Percentiles rank a stretch among this genome's conserved stretches.
Evolutionary conservation across 2,797 vertebrate genomes (phyloP).

Genomic region (Lateolabrax maculatus): DNA sequence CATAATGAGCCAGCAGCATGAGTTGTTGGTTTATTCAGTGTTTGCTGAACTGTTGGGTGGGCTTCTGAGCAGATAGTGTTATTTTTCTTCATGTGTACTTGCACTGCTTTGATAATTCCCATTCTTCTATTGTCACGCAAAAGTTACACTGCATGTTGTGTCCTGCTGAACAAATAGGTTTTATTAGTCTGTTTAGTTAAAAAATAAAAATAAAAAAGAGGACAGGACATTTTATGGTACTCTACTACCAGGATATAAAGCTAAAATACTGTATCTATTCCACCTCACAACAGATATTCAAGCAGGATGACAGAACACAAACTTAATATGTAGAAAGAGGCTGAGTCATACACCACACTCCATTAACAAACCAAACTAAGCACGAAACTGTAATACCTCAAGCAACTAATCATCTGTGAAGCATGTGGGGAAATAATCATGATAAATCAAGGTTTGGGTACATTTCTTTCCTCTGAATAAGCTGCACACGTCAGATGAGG

Average conservation of each 20-base stretch:
- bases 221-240: background rate
- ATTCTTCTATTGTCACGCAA: constrained; percentile 5
- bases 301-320: constrained; percentile 10
- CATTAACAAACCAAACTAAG: constrained; percentile 49
- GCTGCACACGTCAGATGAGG: constrained; percentile 16
- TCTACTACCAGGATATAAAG: background rate
- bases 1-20: constrained; percentile 42
- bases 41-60: constrained; percentile 40
- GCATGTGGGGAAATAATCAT: constrained; percentile 34
- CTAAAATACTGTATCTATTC: background rate
- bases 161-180: background rate
- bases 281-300: background rate
- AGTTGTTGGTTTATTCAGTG: constrained; percentile 56
- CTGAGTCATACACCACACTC: constrained; percentile 50
- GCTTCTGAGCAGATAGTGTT: constrained; percentile 36
- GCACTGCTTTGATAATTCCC: constrained; percentile 14
- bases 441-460: constrained; percentile 34
- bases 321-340: constrained; percentile 7
- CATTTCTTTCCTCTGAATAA: constrained; percentile 23
- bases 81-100: constrained; percentile 30
- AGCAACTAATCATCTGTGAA: constrained; percentile 26
- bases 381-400: constrained; percentile 24
- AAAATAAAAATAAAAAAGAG: background rate
- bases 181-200: background rate
- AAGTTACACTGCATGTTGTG: background rate